phyloP scores from a whole-genome alignment of 2,888 invertebrate species.

The Lordiphosa andalusiaca region DNA sequence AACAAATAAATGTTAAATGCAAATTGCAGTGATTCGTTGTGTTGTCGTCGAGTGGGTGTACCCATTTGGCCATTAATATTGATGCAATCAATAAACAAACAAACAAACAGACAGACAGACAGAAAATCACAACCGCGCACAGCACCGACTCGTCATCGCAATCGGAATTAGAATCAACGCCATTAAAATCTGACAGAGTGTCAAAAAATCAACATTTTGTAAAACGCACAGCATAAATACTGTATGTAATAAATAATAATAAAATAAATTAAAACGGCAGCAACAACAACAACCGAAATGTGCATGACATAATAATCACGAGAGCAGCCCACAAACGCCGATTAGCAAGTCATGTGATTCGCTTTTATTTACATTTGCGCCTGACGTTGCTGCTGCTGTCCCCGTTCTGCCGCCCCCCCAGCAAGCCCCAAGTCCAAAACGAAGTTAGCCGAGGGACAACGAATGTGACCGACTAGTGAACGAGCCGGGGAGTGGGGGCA shows the following conservation, averaged over 20 bases:
- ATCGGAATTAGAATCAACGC: constrained; percentile 8
- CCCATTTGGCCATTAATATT: not conserved
- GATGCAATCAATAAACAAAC: too few species aligned
- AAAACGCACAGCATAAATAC: constrained; percentile 44
- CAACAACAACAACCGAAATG: constrained; percentile 58
- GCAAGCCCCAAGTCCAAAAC: constrained; percentile 27
- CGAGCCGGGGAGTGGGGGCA: constrained; percentile 27
- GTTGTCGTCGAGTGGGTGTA: constrained; percentile 16
- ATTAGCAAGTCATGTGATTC: constrained; percentile 80
- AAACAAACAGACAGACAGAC: too few species aligned
- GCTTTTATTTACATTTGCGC: constrained; percentile 76
- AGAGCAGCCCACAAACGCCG: constrained; percentile 77
- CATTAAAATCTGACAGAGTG: constrained; percentile 46
- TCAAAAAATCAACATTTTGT: constrained; percentile 54
- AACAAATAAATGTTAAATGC: too few species aligned
- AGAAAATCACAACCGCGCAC: constrained; percentile 17
- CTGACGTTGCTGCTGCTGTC: constrained; percentile 43
- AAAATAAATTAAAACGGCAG: constrained; percentile 58
- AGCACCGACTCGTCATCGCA: not conserved
- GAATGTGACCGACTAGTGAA: constrained; percentile 14
- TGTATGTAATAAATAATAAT: constrained; percentile 65
- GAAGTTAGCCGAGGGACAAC: constrained; percentile 29
- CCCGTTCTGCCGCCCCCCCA: constrained; percentile 12
- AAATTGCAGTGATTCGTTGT: too few species aligned
- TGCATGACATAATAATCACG: constrained; percentile 80